A percentile compares a stretch with the other conserved stretches of the same genome.
These are phyloP conservation scores for Vanessa atalanta DNA, from an alignment of 1,140 invertebrate species.

Conservation along the genomic window DNA sequence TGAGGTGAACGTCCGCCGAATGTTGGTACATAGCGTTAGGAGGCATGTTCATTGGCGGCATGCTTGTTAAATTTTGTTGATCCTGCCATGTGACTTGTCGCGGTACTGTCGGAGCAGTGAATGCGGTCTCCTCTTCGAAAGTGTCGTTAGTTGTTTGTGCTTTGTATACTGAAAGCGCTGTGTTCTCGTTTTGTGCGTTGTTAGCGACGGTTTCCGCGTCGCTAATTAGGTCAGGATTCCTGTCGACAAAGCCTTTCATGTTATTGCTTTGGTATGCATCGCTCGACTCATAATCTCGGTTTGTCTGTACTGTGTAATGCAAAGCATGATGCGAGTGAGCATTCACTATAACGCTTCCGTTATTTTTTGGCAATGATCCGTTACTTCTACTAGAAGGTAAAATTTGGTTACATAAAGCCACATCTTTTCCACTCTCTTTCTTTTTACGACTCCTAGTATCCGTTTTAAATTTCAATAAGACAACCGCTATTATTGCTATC, in stretches of 20 bases:
- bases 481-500: conserved; percentile 83
- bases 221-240: conserved; percentile 89
- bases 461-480: conserved; percentile 83
- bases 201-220: conserved; percentile 86
- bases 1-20: conserved; percentile 85
- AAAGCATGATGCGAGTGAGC: conserved; percentile 76
- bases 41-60: conserved; percentile 72
- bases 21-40: conserved; percentile 81
- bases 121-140: conserved; percentile 74
- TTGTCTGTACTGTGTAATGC: conserved; percentile 72
- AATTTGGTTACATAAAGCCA: conserved; percentile 77
- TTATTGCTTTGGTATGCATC: conserved; percentile 75
- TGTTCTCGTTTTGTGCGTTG: conserved; percentile 82
- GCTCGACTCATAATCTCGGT: conserved; percentile 69
- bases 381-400: conserved; percentile 69
- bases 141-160: conserved; percentile 62
- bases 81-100: conserved; percentile 80
- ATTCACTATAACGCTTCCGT: conserved; percentile 75
- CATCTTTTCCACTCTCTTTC: conserved; percentile 79
- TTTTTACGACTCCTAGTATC: conserved; percentile 81
- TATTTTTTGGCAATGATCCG: conserved; percentile 71
- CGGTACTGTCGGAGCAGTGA: conserved; percentile 67
- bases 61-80: conserved; percentile 68
- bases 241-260: conserved; percentile 83
- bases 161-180: conserved; percentile 72